Percentiles rank a stretch among this genome's conserved stretches.
These are phyloP conservation scores for Hirtodrosophila duncani DNA, from an alignment of 2,888 invertebrate species.

Conservation along the genomic window DNA sequence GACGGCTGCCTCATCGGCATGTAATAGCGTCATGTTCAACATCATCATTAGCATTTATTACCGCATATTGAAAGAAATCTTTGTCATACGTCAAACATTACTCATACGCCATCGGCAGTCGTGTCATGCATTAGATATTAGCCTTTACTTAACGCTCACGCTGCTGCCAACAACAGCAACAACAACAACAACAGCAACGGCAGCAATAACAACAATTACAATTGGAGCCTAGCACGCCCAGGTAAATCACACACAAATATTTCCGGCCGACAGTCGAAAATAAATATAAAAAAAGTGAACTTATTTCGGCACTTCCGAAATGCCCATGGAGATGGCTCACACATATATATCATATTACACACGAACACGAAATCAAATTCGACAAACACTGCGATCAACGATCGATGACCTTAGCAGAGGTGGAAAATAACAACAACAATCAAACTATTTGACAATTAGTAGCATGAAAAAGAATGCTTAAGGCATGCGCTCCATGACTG, in stretches of 20 bases:
- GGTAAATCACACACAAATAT: not conserved
- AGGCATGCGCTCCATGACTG: too few relatives aligned
- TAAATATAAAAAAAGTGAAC: too few relatives aligned
- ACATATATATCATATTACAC: too few relatives aligned
- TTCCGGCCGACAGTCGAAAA: too few relatives aligned
- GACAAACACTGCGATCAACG: too few relatives aligned
- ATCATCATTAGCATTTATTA: constrained; percentile 1
- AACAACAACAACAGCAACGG: not conserved
- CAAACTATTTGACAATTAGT: too few relatives aligned
- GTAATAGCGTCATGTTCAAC: constrained; percentile 1
- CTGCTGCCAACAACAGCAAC: not conserved
- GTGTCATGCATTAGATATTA: constrained; percentile 29
- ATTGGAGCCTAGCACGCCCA: not conserved
- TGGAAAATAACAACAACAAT: too few relatives aligned
- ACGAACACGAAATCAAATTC: too few relatives aligned
- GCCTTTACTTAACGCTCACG: constrained; percentile 3
- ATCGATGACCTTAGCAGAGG: too few relatives aligned
- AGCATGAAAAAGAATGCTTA: too few relatives aligned
- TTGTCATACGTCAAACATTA: constrained; percentile 49
- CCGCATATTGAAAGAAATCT: constrained; percentile 19
- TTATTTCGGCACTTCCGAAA: too few relatives aligned
- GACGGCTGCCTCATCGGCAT: not conserved
- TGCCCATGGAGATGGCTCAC: too few relatives aligned
- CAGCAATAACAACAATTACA: not conserved
- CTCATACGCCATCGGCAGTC: constrained; percentile 49